Evolutionary conservation across 2,888 invertebrate genomes (phyloP).

Genomic region (Cancer borealis): DNA sequence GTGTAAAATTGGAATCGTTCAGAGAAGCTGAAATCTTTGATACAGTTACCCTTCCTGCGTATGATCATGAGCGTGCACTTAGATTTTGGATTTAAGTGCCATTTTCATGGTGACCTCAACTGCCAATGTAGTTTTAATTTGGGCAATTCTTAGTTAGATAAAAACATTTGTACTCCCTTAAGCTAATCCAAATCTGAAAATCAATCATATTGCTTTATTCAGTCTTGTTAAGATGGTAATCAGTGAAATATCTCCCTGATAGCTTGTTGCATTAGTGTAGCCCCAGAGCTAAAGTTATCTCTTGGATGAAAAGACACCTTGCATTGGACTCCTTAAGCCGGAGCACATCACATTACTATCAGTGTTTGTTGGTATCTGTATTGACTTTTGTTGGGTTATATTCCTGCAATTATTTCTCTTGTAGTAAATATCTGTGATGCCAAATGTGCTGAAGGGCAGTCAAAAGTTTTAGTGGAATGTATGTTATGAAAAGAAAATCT

Average conservation of each 20-base stretch:
- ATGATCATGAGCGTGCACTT: conserved; percentile 77
- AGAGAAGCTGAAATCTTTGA: conserved; percentile 77
- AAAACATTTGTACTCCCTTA: conserved; percentile 76
- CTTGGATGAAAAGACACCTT: conserved; percentile 71
- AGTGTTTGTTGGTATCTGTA: conserved; percentile 74
- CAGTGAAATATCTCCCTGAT: conserved; percentile 72
- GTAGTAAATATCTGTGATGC: conserved; percentile 74
- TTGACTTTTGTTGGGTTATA: conserved; percentile 72
- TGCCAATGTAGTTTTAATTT: conserved; percentile 78
- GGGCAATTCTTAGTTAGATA: conserved; percentile 77
- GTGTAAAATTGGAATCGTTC: conserved; percentile 76
- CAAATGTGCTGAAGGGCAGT: conserved; percentile 76
- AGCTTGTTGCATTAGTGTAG: conserved; percentile 77
- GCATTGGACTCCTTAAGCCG: conserved; percentile 73
- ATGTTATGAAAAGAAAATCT: conserved; percentile 71
- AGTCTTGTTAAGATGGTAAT: conserved; percentile 75
- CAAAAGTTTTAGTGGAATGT: conserved; percentile 69
- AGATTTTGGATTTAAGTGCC: conserved; percentile 76
- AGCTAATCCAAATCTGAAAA: conserved; percentile 76
- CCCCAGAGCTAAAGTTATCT: conserved; percentile 73
- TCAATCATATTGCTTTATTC: conserved; percentile 75
- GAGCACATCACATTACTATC: conserved; percentile 75
- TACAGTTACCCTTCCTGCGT: conserved; percentile 77
- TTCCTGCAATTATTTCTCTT: conserved; percentile 73
- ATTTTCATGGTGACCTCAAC: conserved; percentile 77